Conservation (phyloP, 2,888 invertebrate genomes). For the Eudemis profundana region DNA sequence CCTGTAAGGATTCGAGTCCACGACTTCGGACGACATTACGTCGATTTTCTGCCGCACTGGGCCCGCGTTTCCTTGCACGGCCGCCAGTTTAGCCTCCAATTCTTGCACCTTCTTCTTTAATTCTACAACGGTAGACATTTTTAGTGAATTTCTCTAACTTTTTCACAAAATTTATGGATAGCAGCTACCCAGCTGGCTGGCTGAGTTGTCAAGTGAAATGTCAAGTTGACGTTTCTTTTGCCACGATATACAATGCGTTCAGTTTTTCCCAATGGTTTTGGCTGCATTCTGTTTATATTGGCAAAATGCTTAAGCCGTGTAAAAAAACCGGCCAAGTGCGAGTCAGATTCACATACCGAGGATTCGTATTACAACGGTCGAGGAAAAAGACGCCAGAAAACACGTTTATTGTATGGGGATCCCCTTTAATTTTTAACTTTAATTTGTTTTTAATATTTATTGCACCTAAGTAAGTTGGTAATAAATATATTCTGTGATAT, state of each 20-base stretch:
- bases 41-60: slow-evolving; percentile 90
- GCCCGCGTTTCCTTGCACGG: slow-evolving; percentile 69
- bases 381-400: no score
- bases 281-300: slow-evolving; percentile 14
- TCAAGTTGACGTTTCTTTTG: slow-evolving; percentile 40
- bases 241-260: slow-evolving; percentile 43
- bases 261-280: not conserved
- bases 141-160: slow-evolving; percentile 55
- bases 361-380: no score
- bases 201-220: slow-evolving; percentile 38
- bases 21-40: slow-evolving; percentile 97
- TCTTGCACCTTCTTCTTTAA: slow-evolving; percentile 86
- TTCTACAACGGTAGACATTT: slow-evolving; percentile 86
- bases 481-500: no score
- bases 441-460: no score
- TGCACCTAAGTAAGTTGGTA: no score
- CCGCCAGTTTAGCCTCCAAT: slow-evolving; percentile 87
- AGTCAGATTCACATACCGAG: no score
- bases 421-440: no score
- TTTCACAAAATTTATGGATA: slow-evolving; percentile 47
- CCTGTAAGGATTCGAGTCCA: slow-evolving; percentile 99
- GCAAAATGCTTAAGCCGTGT: no score
- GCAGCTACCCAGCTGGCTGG: slow-evolving; percentile 41
- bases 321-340: no score
- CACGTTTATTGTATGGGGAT: no score